A percentile compares a stretch with the other conserved stretches of the same genome.
Conservation (phyloP, 2,797 vertebrate genomes). For the Halcyon chelicuti region DNA sequence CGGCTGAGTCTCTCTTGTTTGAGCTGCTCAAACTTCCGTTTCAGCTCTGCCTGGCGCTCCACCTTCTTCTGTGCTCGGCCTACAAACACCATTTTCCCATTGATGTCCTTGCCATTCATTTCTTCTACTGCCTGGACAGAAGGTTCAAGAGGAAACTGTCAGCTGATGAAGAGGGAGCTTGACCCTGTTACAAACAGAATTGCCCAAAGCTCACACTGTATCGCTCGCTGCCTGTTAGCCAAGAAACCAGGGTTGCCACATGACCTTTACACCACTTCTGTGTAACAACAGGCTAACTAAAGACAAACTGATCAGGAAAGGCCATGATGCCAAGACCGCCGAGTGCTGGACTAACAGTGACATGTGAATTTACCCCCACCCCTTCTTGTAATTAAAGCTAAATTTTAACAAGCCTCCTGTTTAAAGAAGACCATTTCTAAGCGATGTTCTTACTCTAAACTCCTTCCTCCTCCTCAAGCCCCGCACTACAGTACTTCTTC, state of each 20-base stretch:
- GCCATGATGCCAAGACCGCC: neutral
- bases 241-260: neutral
- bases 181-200: neutral
- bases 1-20: constrained; percentile 98
- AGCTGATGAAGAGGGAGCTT: neutral
- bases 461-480: neutral
- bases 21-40: constrained; percentile 94
- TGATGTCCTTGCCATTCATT: constrained; percentile 95
- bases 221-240: neutral
- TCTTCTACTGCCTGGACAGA: constrained; percentile 92
- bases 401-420: neutral
- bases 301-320: neutral
- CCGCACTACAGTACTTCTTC: neutral
- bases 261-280: neutral
- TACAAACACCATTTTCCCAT: constrained; percentile 95
- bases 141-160: neutral
- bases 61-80: constrained; percentile 98
- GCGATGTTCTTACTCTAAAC: neutral
- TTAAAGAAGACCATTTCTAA: neutral
- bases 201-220: neutral
- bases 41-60: constrained; percentile 95
- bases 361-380: neutral
- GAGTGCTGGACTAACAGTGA: neutral
- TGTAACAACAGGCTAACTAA: neutral
- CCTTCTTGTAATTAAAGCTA: neutral